Evolutionary conservation across 2,797 vertebrate species (phyloP).

Genomic region (Paedocypris micromegethes): DNA sequence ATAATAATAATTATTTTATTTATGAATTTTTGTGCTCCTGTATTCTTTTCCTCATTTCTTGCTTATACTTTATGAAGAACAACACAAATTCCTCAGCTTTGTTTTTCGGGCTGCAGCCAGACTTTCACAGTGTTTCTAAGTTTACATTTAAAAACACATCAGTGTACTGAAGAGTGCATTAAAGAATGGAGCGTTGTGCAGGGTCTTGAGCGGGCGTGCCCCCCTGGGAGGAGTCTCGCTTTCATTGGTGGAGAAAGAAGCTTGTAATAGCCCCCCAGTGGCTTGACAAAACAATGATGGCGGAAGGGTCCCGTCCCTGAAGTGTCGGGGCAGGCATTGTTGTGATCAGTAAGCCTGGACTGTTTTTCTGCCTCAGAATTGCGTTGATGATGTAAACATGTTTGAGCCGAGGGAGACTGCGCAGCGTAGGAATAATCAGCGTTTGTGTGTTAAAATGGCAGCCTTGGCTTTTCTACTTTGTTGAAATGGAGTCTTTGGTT

Average conservation of each 20-base stretch:
- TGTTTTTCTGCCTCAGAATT: background rate
- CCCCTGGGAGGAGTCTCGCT: constrained; percentile 31
- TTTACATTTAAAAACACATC: too few relatives aligned
- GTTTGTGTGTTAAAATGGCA: constrained; percentile 30
- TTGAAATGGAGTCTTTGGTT: constrained; percentile 24
- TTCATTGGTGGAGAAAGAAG: constrained; percentile 32
- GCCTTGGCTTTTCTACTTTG: constrained; percentile 1
- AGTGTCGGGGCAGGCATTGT: constrained; percentile 34
- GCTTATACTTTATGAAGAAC: too few relatives aligned
- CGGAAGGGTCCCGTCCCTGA: constrained; percentile 48
- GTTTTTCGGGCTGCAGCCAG: too few relatives aligned
- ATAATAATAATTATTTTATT: too few relatives aligned
- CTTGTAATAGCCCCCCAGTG: constrained; percentile 52
- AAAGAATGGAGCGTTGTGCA: constrained; percentile 2
- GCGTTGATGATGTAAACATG: constrained; percentile 4
- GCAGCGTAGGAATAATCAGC: constrained; percentile 1
- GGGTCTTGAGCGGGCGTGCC: background rate
- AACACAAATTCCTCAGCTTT: too few relatives aligned
- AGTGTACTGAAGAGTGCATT: too few relatives aligned
- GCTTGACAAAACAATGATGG: constrained; percentile 57
- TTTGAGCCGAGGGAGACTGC: background rate
- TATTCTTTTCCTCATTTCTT: too few relatives aligned
- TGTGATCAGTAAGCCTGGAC: constrained; percentile 10
- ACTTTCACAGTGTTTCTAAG: too few relatives aligned
- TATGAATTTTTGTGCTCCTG: too few relatives aligned